Percentiles rank a stretch among this genome's conserved stretches.
phyloP scores from a whole-genome alignment of 1,140 invertebrate genomes.

The Laupala kohalensis region DNA sequence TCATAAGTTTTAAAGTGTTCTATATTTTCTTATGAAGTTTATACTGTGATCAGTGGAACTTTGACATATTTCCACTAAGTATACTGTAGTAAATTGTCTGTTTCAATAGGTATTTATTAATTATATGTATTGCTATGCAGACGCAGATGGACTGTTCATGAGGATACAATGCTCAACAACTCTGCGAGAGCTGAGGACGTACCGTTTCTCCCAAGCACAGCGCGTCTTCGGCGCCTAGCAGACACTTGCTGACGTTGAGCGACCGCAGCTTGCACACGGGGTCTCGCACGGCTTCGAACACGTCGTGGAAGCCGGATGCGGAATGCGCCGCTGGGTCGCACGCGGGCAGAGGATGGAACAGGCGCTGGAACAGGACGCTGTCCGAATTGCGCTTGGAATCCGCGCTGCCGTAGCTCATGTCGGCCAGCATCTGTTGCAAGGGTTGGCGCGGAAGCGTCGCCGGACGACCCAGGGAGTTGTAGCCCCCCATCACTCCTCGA shows the following conservation, averaged over 20 bases:
- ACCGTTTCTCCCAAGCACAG: slow-evolving; percentile 34
- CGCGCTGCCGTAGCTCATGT: slow-evolving; percentile 24
- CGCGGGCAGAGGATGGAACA: slow-evolving; percentile 33
- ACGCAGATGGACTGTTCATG: too few species aligned
- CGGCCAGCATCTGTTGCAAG: slow-evolving; percentile 24
- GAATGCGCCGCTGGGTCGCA: slow-evolving; percentile 33
- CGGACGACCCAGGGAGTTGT: slow-evolving; percentile 29
- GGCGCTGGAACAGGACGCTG: slow-evolving; percentile 35
- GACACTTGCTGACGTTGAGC: slow-evolving; percentile 33
- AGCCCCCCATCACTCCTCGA: slow-evolving; percentile 26
- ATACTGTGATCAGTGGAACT: too few species aligned
- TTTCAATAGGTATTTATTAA: too few species aligned
- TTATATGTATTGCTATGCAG: too few species aligned
- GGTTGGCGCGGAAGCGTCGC: slow-evolving; percentile 33
- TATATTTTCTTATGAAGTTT: too few species aligned
- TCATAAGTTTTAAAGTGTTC: too few species aligned
- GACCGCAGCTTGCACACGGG: slow-evolving; percentile 33
- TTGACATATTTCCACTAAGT: too few species aligned
- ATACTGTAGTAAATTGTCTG: too few species aligned
- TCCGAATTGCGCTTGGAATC: slow-evolving; percentile 37
- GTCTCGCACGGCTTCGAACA: slow-evolving; percentile 32
- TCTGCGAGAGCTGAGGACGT: too few species aligned
- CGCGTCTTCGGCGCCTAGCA: slow-evolving; percentile 31
- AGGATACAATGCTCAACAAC: too few species aligned
- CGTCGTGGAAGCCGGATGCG: slow-evolving; percentile 33